phyloP scores from a whole-genome alignment of 2,888 invertebrate genomes.

The Harmothoe impar region DNA sequence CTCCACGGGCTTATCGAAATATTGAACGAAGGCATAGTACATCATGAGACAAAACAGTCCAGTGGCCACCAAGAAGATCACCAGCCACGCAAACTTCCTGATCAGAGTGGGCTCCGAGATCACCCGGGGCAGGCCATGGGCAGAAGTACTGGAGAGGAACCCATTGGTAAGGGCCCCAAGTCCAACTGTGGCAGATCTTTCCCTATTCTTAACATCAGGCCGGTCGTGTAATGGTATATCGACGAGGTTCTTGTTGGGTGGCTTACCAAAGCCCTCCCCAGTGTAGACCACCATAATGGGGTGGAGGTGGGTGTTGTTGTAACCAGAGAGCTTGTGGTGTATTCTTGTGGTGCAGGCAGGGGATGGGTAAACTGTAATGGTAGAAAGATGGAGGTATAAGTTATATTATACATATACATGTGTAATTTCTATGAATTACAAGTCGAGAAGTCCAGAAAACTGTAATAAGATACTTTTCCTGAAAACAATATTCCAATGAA shows the following conservation, averaged over 20 bases:
- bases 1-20: neutral
- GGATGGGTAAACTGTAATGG: too few species aligned
- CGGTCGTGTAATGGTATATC: neutral
- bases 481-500: too few species aligned
- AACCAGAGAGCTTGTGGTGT: too few species aligned
- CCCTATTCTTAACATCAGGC: neutral
- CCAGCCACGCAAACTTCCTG: neutral
- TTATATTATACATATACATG: too few species aligned
- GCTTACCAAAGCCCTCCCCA: neutral
- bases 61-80: neutral
- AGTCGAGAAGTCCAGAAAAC: too few species aligned
- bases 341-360: too few species aligned
- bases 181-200: neutral
- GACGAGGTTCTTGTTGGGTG: neutral
- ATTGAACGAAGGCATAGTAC: neutral
- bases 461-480: too few species aligned
- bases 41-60: neutral
- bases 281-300: neutral
- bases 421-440: too few species aligned
- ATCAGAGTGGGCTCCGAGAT: neutral
- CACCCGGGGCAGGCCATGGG: slow-evolving; percentile 65
- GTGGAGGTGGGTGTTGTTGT: neutral
- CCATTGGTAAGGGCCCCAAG: slow-evolving; percentile 33
- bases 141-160: slow-evolving; percentile 64
- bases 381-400: too few species aligned